Conservation (phyloP, 2,113 vertebrate genomes). For the Tachycineta bicolor region DNA sequence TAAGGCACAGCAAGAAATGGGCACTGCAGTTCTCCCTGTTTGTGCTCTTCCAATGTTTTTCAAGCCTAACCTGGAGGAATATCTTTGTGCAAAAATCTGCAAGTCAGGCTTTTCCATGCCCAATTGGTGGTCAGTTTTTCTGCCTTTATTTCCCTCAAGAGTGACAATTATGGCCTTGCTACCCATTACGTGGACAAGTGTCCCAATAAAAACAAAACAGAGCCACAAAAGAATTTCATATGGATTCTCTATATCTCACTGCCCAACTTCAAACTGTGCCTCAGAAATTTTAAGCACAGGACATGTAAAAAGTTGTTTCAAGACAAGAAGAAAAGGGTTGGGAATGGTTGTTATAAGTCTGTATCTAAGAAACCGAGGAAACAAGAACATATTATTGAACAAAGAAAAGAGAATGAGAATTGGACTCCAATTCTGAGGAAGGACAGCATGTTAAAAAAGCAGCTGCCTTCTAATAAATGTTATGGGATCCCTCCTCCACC, state of each 20-base stretch:
- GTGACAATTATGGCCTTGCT: conserved; percentile 13
- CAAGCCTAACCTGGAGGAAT: not conserved
- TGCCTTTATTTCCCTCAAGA: not conserved
- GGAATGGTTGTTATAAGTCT: not conserved
- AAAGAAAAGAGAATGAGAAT: not conserved
- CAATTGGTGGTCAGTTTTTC: not conserved
- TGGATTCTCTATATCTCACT: not conserved
- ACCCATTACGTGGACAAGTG: not conserved
- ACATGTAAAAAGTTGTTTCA: not conserved
- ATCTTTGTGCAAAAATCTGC: conserved; percentile 1
- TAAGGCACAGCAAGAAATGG: not conserved
- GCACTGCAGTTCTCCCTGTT: not conserved
- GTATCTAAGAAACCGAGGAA: not conserved
- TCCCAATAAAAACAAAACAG: not conserved
- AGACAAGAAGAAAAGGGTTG: not conserved
- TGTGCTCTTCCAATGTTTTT: not conserved
- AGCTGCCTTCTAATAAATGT: not conserved
- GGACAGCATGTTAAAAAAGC: not conserved
- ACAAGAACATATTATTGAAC: not conserved
- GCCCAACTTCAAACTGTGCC: not conserved
- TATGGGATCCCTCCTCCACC: not conserved
- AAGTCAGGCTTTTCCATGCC: not conserved
- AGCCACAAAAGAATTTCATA: not conserved
- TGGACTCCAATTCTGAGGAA: not conserved
- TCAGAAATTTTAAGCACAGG: not conserved